Percentiles rank a stretch among this genome's conserved stretches.
These are phyloP conservation scores for Drosophila fuyamai DNA, from an alignment of 1,140 invertebrate species.

Conservation along the genomic window DNA sequence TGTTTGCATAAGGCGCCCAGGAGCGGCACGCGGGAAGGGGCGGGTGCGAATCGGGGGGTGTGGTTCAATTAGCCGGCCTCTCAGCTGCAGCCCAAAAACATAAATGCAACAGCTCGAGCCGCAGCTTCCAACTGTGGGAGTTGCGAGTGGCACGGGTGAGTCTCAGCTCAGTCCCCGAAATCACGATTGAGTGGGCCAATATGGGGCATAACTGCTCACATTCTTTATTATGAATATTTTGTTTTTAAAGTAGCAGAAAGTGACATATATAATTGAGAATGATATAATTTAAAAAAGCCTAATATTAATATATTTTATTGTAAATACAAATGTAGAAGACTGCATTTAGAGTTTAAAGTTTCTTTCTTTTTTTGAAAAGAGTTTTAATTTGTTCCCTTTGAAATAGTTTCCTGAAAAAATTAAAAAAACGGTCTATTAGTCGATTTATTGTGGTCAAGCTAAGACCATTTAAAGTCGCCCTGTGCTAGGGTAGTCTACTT, in stretches of 20 bases:
- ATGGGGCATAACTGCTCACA: not conserved
- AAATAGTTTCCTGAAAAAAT: no score
- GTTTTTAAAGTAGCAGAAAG: no score
- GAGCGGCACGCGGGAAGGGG: not conserved
- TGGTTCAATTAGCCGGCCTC: constrained; percentile 62
- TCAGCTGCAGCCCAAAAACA: constrained; percentile 19
- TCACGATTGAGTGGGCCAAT: constrained; percentile 1
- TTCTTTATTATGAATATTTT: no score
- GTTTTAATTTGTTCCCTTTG: no score
- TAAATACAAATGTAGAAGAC: no score
- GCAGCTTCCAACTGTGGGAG: constrained; percentile 42
- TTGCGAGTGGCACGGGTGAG: constrained; percentile 23
- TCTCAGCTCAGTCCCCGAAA: constrained; percentile 5
- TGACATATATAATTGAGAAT: no score
- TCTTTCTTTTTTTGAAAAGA: no score
- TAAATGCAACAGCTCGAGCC: constrained; percentile 47
- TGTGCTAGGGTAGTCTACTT: not conserved
- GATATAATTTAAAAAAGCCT: no score
- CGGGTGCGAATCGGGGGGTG: constrained; percentile 31
- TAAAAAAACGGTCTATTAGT: no score
- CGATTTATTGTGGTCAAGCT: not conserved
- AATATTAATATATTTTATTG: no score
- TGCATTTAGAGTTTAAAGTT: no score
- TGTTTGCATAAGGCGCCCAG: constrained; percentile 40
- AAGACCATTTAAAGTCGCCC: not conserved